phyloP scores from a whole-genome alignment of 2,888 invertebrate species.

The Oscheius sp. region DNA sequence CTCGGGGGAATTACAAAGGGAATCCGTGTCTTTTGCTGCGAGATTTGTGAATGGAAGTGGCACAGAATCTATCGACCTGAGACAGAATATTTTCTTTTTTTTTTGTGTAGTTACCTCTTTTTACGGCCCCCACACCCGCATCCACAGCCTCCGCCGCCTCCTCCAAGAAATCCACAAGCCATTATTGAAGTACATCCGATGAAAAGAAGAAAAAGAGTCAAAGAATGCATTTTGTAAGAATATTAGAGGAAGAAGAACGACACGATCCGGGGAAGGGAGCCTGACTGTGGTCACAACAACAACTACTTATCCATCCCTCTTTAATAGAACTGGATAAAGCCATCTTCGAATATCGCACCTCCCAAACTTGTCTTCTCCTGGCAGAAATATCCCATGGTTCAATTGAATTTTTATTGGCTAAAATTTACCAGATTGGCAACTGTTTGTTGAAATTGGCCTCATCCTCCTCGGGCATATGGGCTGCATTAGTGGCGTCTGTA shows the following conservation, averaged over 20 bases:
- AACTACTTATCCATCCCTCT: too few relatives aligned
- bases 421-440: conserved; percentile 9
- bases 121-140: conserved; percentile 18
- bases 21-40: conserved; percentile 16
- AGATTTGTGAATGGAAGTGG: conserved; percentile 26
- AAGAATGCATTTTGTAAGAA: background rate
- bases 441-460: conserved; percentile 26
- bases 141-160: conserved; percentile 29
- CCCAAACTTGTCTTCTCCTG: too few relatives aligned
- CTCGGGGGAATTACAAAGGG: conserved; percentile 20
- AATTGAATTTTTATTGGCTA: too few relatives aligned
- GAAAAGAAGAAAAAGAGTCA: conserved; percentile 9
- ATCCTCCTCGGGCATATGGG: conserved; percentile 8
- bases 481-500: conserved; percentile 30
- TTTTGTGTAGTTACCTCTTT: conserved; percentile 1
- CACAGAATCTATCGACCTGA: conserved; percentile 22
- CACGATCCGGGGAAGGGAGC: too few relatives aligned
- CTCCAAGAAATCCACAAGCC: background rate
- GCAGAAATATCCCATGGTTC: too few relatives aligned
- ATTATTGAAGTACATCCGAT: background rate
- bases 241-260: background rate
- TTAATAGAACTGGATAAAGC: background rate
- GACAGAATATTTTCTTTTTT: background rate
- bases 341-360: too few relatives aligned
- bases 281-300: too few relatives aligned